phyloP scores from a whole-genome alignment of 2,113 vertebrate species.

The Phoenicopterus ruber region DNA sequence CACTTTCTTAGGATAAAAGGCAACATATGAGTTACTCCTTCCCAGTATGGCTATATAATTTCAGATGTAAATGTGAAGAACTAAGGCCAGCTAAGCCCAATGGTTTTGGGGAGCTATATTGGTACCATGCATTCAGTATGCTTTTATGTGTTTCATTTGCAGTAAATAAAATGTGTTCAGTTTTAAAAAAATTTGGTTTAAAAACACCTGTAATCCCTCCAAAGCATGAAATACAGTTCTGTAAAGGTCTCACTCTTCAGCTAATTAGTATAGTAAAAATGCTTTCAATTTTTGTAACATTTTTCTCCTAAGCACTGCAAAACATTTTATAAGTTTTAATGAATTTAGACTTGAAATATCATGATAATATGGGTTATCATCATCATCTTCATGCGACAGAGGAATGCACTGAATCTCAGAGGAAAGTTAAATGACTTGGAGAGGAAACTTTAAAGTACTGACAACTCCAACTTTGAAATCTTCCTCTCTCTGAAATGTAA shows the following conservation, averaged over 20 bases:
- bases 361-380: background rate
- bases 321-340: background rate
- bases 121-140: background rate
- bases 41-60: background rate
- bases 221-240: background rate
- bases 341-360: background rate
- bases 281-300: background rate
- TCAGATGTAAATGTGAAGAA: background rate
- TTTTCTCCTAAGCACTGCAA: background rate
- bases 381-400: background rate
- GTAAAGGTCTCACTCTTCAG: background rate
- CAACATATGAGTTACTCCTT: background rate
- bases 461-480: background rate
- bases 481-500: background rate
- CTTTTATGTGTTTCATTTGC: background rate
- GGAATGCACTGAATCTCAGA: background rate
- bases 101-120: background rate
- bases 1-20: background rate
- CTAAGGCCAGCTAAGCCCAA: background rate
- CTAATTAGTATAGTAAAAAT: background rate
- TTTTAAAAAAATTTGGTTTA: background rate
- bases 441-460: background rate
- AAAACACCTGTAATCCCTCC: background rate
- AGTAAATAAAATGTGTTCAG: background rate
- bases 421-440: background rate